Percentiles rank a stretch among this genome's conserved stretches.
These are phyloP conservation scores for Thumatha senex DNA, from an alignment of 2,888 invertebrate genomes.

Conservation along the genomic window DNA sequence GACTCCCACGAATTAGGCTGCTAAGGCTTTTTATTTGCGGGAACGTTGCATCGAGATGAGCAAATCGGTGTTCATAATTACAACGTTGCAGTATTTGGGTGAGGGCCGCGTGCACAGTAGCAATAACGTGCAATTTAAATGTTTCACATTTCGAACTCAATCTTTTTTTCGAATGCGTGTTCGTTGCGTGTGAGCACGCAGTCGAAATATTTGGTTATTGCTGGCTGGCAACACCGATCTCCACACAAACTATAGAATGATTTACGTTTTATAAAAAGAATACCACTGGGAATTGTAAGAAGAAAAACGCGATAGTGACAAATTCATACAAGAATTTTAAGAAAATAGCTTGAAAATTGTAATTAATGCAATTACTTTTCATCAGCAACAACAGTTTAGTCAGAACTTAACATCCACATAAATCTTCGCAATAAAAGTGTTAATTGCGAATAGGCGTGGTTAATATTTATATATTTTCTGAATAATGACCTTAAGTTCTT, in stretches of 20 bases:
- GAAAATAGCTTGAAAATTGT: neutral
- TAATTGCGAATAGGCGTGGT: no score
- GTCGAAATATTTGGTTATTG: slow-evolving; percentile 37
- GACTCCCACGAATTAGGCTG: slow-evolving; percentile 78
- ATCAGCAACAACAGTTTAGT: no score
- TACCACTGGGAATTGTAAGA: neutral
- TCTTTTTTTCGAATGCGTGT: slow-evolving; percentile 30
- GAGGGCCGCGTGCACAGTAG: slow-evolving; percentile 78
- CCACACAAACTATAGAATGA: neutral
- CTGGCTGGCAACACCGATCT: slow-evolving; percentile 18
- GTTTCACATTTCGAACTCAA: slow-evolving; percentile 76
- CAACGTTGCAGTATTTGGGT: slow-evolving; percentile 72
- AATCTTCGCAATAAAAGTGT: no score
- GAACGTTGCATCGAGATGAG: slow-evolving; percentile 71
- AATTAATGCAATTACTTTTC: no score
- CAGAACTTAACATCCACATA: no score
- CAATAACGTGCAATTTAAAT: slow-evolving; percentile 82
- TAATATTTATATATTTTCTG: neutral
- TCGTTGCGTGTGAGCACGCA: slow-evolving; percentile 42
- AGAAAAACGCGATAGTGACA: neutral
- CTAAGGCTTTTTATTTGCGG: slow-evolving; percentile 69
- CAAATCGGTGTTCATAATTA: slow-evolving; percentile 77
- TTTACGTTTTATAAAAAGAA: neutral
- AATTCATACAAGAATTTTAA: neutral
- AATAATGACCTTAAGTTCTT: neutral